Evolutionary conservation across 2,888 invertebrate species (phyloP), one percentile per base, ranked within the genome.

Genomic region (Psylliodes chrysocephalus): DNA sequence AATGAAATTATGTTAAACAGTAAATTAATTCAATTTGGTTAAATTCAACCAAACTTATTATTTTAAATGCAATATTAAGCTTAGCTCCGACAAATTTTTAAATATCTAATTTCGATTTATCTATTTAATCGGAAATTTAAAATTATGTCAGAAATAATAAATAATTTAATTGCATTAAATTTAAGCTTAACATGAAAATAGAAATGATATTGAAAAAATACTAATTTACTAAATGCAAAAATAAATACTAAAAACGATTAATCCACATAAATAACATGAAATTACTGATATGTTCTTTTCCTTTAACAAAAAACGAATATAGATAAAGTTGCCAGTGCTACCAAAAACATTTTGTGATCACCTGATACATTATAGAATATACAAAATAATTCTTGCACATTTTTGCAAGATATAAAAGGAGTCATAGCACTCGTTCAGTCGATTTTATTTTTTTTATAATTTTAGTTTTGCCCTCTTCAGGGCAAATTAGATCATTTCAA

Each of bases 331-430:
- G 61, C 71, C 68, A 73, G 74, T 75, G 77, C 75, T 74, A 76
- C 74, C 73, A 73, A 76, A 75, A 77, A 77, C 75, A 75, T 70
- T 70, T 62, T 68, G 74, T 75, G 76, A 71, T 68, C 68, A 71
- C 59, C 42, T 71, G 71, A 71, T 68, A 75, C 67, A 73, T 68
- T 64, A 70, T 68, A 71, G 63, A 72, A 72, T 71, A 72, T 72
- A 71, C 70, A 72, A 73, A 71, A 67, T 69, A 73, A 66, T 70
- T 62, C 63, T 61, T 63, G 44, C 47, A 51, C 55, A 52, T 57
- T 38, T 25, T 46, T 28, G 28, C 30, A 54, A 38, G 56, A 47
- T 14, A 22, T 47, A 56, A 46, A 59, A 49, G 59, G 59, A 59
- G 59, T 59, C 28, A 59, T 59, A 51, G 59, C 59, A 59, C 59